Base-by-base conservation (phyloP, 1,140 invertebrate genomes). In the Harpegnathos saltator region DNA sequence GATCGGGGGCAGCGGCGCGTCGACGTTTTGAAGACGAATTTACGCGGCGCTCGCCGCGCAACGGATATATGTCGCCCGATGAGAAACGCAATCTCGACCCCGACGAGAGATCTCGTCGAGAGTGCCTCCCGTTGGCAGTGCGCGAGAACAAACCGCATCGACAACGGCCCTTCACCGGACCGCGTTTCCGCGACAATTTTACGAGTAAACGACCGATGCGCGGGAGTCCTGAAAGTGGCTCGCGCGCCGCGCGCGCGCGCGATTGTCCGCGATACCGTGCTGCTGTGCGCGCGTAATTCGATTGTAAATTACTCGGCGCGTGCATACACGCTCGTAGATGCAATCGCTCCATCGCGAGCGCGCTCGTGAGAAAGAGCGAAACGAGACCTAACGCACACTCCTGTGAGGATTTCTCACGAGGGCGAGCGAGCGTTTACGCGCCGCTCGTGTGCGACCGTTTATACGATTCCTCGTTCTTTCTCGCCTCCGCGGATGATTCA, bases 381-480 rank as follows among this genome's bases (percentile, higher is more conserved):
- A 75, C 26, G 7, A 29, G 24, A 74, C 14, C 26, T 9, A 44
- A 44, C 38, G 33, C 33, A 7, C 7, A 44, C 33, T 17, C 29
- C 5, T 1, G 29, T 17, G 24, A 52, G 15, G 14, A 9, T 9
- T 22, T 77, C 62, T 68, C 63, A 9, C 61, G 38, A 14, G 33
- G 7, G 33, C 33, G 33, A 33, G 33, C 33, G 33, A 33, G 33
- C 33, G 33, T 33, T 33, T 33, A 33, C 33, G 33, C 71, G 33
- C 0, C 2, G 15, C 15, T 59, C 33, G n/a, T 17, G 48, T 59
- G 56, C 58, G n/a, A 48, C 61, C 44, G 19, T 68, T 68, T 19
- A 38, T 17, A 11, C 50, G 54, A 56, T 56, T 56, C 54, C 54
- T 56, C 54, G 19, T 48, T 80, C n/a, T 80, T 80, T 59, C 24